Conservation (phyloP, 2,797 vertebrate genomes). For the Ciconia nigra region DNA sequence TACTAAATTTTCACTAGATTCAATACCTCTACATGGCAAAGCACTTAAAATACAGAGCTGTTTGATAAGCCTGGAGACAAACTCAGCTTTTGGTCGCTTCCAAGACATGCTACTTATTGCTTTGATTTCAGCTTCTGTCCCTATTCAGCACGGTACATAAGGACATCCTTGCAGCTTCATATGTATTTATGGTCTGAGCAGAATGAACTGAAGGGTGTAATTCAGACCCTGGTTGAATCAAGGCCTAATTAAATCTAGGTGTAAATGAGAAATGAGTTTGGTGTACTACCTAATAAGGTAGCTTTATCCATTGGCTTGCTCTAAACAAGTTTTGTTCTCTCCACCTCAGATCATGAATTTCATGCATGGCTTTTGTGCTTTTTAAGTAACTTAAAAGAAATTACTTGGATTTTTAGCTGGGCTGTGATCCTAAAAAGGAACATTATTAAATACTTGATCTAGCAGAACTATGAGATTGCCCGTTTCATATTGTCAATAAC, state of each 20-base stretch:
- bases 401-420: not conserved
- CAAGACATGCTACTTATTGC: not conserved
- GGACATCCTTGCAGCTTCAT: not conserved
- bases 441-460: not conserved
- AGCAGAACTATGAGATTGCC: not conserved
- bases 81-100: not conserved
- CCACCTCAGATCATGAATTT: not conserved
- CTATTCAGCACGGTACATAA: not conserved
- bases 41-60: not conserved
- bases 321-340: not conserved
- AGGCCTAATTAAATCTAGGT: not conserved
- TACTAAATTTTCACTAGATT: not conserved
- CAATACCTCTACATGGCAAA: not conserved
- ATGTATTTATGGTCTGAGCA: not conserved
- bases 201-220: not conserved
- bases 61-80: not conserved
- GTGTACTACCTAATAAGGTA: not conserved
- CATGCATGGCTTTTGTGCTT: not conserved
- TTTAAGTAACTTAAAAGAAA: not conserved
- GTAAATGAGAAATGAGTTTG: not conserved
- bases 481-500: not conserved
- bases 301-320: not conserved
- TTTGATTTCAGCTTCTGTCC: not conserved
- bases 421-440: not conserved
- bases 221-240: not conserved